Evolutionary conservation across 1,140 invertebrate species (phyloP).

Genomic region (Anastrepha ludens): DNA sequence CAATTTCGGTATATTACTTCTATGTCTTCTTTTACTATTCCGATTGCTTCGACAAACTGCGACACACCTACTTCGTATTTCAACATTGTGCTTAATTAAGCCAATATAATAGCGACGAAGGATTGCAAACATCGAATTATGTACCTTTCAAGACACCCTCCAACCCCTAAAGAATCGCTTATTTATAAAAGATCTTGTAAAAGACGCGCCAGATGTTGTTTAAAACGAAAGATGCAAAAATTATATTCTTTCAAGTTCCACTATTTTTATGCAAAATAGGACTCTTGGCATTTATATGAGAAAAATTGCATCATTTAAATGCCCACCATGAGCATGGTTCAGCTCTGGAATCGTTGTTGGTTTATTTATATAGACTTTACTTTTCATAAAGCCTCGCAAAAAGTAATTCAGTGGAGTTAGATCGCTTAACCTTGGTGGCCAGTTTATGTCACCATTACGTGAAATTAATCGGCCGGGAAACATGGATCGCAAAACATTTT

Average conservation of each 20-base stretch:
- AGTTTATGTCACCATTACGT: not conserved
- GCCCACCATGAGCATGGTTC: too few relatives aligned
- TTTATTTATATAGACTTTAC: too few relatives aligned
- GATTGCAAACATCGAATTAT: slow-evolving; percentile 26
- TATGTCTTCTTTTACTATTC: not conserved
- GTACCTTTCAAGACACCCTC: slow-evolving; percentile 1
- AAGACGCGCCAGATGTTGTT: not conserved
- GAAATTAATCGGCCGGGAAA: not conserved
- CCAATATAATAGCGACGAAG: not conserved
- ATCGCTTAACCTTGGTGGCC: too few relatives aligned
- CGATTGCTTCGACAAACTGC: slow-evolving; percentile 28
- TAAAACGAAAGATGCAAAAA: too few relatives aligned
- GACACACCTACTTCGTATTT: slow-evolving; percentile 40
- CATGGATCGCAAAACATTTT: not conserved
- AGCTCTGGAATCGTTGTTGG: too few relatives aligned
- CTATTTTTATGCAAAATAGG: too few relatives aligned
- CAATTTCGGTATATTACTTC: not conserved
- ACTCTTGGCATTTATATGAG: too few relatives aligned
- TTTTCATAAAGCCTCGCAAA: too few relatives aligned
- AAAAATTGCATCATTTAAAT: too few relatives aligned
- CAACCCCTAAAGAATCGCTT: not conserved
- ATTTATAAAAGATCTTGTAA: not conserved
- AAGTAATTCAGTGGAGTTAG: too few relatives aligned
- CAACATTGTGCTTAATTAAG: slow-evolving; percentile 37
- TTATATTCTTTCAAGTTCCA: too few relatives aligned